A percentile compares a stretch with the other conserved stretches of the same genome.
These are phyloP conservation scores for Rhegmatorhina hoffmannsi DNA, from an alignment of 2,113 vertebrate genomes.

Conservation along the genomic window DNA sequence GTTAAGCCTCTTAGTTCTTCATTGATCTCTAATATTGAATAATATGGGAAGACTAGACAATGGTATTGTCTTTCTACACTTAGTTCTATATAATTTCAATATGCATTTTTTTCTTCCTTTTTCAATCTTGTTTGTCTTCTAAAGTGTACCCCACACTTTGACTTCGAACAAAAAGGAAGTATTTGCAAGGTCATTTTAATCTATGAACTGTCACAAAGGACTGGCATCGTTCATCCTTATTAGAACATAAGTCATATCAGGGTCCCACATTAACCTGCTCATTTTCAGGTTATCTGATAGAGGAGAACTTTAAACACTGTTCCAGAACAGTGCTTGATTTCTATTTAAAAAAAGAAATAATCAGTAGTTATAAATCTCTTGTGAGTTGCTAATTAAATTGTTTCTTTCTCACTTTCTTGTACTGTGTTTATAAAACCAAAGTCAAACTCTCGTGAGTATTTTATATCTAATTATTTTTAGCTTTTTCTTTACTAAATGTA, in stretches of 20 bases:
- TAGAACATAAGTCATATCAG: background rate
- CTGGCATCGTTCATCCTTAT: background rate
- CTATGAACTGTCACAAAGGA: background rate
- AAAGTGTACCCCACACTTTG: background rate
- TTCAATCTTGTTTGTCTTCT: background rate
- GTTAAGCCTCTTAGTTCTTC: background rate
- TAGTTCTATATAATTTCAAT: background rate
- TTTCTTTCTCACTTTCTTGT: constrained; percentile 1
- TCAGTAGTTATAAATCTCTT: background rate
- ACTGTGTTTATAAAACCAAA: constrained; percentile 43
- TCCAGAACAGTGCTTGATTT: background rate
- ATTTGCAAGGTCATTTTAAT: background rate
- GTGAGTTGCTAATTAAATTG: constrained; percentile 18
- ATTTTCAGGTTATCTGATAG: background rate
- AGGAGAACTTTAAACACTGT: background rate
- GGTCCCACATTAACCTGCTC: background rate
- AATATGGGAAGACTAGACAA: background rate
- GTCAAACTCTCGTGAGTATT: background rate
- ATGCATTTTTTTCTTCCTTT: background rate
- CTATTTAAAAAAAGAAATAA: background rate
- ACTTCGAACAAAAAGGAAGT: background rate
- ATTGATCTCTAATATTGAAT: background rate
- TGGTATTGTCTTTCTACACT: background rate
- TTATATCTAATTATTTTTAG: constrained; percentile 25
- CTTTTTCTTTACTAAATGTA: background rate